Conservation (phyloP, 2,888 invertebrate genomes). For the Andrena fulva region DNA sequence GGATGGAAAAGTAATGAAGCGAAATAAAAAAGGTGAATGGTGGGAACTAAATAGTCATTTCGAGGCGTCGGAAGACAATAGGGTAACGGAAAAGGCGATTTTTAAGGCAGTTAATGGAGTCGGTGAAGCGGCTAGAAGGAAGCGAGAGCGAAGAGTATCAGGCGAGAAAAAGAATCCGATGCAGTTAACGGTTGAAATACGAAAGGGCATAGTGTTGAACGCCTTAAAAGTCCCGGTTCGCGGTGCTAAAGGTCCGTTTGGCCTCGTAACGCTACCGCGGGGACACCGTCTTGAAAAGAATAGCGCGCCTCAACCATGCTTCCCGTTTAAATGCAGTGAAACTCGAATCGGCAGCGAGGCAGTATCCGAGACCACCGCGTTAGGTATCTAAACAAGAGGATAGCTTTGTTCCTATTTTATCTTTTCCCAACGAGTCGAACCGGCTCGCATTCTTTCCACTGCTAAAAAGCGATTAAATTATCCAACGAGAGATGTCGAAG, state of each 20-base stretch:
- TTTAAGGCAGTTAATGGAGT: slow-evolving; percentile 67
- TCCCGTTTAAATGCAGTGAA: slow-evolving; percentile 13
- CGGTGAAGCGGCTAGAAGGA: slow-evolving; percentile 53
- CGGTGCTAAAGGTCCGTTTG: slow-evolving; percentile 37
- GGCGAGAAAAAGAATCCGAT: slow-evolving; percentile 59
- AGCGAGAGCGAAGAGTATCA: slow-evolving; percentile 30
- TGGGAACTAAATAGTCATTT: slow-evolving; percentile 71
- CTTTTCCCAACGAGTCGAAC: neutral
- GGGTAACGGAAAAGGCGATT: slow-evolving; percentile 72
- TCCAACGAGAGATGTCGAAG: neutral
- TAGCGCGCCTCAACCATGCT: neutral
- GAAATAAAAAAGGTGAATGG: slow-evolving; percentile 65
- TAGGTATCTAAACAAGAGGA: neutral
- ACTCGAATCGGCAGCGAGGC: neutral
- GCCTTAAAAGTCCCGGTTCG: slow-evolving; percentile 52
- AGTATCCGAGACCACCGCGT: neutral
- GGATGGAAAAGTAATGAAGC: slow-evolving; percentile 65
- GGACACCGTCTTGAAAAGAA: slow-evolving; percentile 5
- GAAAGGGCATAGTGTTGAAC: slow-evolving; percentile 65
- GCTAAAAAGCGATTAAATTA: neutral
- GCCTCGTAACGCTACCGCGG: neutral
- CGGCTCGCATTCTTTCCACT: neutral
- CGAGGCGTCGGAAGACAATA: slow-evolving; percentile 68
- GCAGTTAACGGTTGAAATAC: slow-evolving; percentile 68
- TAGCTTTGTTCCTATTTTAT: neutral